A percentile compares a stretch with the other conserved stretches of the same genome.
Conservation (phyloP, 2,888 invertebrate genomes). For the Parasteatoda lunata region DNA sequence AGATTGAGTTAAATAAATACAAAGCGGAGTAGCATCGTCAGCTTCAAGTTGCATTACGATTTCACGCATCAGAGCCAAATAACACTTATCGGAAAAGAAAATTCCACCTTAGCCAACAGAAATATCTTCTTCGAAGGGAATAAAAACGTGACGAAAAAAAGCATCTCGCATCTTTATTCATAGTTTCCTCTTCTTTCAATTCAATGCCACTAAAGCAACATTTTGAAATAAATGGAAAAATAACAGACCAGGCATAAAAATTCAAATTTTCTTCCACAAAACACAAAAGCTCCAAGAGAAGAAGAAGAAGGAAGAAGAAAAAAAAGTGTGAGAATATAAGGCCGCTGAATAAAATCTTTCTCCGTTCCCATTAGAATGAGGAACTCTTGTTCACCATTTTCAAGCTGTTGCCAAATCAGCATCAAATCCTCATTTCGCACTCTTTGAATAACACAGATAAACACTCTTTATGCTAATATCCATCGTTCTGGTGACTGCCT, state of each 20-base stretch:
- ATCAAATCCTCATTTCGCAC: slow-evolving; percentile 54
- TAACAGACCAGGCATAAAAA: slow-evolving; percentile 41
- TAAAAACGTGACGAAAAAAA: no score
- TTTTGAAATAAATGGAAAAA: slow-evolving; percentile 45
- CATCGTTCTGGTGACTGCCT: not conserved
- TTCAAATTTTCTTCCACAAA: slow-evolving; percentile 12
- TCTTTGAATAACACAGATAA: slow-evolving; percentile 40
- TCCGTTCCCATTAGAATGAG: slow-evolving; percentile 26
- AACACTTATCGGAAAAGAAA: no score
- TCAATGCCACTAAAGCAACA: slow-evolving; percentile 11
- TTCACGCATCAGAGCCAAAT: no score
- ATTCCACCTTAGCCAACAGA: no score
- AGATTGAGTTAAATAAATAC: no score
- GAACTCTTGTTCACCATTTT: slow-evolving; percentile 14
- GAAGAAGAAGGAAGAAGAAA: not conserved
- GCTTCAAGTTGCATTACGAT: no score
- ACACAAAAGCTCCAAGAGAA: not conserved
- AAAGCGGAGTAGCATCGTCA: no score
- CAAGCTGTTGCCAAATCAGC: slow-evolving; percentile 57
- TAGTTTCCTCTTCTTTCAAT: slow-evolving; percentile 15
- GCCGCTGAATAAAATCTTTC: not conserved
- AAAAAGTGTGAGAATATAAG: not conserved
- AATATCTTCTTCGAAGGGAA: no score
- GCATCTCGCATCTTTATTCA: slow-evolving; percentile 33
- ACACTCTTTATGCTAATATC: slow-evolving; percentile 43